Evolutionary conservation across 2,888 invertebrate genomes (phyloP).

Genomic region (Saturnia japonica): DNA sequence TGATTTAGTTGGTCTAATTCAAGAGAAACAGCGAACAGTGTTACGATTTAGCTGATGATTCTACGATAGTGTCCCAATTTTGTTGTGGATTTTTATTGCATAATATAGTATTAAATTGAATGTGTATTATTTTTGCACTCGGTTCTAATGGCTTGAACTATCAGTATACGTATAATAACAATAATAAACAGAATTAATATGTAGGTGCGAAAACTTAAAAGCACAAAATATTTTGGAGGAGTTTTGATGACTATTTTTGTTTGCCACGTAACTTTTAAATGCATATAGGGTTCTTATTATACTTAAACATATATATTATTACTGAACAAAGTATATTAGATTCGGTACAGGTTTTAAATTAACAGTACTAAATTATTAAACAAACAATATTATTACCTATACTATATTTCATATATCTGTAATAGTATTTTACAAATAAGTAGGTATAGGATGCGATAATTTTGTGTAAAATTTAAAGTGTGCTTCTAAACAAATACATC

Average conservation of each 20-base stretch:
- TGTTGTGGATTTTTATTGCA: neutral
- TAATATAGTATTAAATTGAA: neutral
- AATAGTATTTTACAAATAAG: too few relatives aligned
- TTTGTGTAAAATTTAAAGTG: too few relatives aligned
- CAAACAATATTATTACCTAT: neutral
- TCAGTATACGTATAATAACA: neutral
- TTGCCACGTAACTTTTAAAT: neutral
- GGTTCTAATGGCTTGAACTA: neutral
- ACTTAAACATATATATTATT: neutral
- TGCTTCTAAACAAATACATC: too few relatives aligned
- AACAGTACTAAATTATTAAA: neutral
- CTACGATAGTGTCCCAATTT: neutral
- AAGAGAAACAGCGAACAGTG: conserved; percentile 5
- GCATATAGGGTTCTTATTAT: neutral
- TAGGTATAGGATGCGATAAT: too few relatives aligned
- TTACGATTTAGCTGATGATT: neutral
- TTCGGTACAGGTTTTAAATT: too few relatives aligned
- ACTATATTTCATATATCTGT: too few relatives aligned
- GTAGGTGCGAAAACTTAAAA: neutral
- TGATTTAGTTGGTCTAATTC: conserved; percentile 29
- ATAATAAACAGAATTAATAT: neutral
- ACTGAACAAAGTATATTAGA: too few relatives aligned
- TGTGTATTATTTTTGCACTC: neutral
- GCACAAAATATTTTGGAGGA: neutral
- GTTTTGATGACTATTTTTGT: neutral